Percentiles rank a stretch among this genome's conserved stretches.
Conservation (phyloP, 2,888 invertebrate species). For the Pseudococcus longispinus region DNA sequence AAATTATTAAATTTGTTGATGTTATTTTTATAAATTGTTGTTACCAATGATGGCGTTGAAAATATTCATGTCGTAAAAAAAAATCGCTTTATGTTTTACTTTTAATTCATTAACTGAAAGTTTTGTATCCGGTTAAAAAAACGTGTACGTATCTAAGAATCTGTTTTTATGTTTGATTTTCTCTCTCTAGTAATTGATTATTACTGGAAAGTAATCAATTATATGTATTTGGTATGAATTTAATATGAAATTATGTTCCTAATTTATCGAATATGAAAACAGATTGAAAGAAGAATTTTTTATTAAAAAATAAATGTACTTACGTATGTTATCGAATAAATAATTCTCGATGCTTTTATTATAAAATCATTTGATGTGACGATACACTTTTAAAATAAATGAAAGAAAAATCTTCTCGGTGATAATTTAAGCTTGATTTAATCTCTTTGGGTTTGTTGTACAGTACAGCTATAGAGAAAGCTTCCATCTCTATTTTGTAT, state of each 20-base stretch:
- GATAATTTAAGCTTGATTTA: background rate
- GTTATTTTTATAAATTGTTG: slow-evolving; percentile 34
- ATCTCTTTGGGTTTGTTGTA: background rate
- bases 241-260: background rate
- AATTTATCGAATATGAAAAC: background rate
- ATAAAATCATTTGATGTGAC: background rate
- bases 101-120: background rate
- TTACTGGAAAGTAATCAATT: background rate
- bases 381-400: background rate
- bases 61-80: background rate
- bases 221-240: background rate
- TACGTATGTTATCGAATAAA: background rate
- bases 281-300: background rate
- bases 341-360: background rate
- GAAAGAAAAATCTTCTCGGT: background rate
- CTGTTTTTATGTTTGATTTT: background rate
- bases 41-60: background rate
- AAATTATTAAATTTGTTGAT: slow-evolving; percentile 28
- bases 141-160: too few species aligned
- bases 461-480: background rate
- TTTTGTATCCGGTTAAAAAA: background rate
- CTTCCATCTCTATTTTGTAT: too few species aligned
- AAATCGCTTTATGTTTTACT: background rate
- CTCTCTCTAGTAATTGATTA: background rate
- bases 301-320: background rate